Evolutionary conservation across 2,888 invertebrate genomes (phyloP).

Genomic region (Hypomecis atomaria): DNA sequence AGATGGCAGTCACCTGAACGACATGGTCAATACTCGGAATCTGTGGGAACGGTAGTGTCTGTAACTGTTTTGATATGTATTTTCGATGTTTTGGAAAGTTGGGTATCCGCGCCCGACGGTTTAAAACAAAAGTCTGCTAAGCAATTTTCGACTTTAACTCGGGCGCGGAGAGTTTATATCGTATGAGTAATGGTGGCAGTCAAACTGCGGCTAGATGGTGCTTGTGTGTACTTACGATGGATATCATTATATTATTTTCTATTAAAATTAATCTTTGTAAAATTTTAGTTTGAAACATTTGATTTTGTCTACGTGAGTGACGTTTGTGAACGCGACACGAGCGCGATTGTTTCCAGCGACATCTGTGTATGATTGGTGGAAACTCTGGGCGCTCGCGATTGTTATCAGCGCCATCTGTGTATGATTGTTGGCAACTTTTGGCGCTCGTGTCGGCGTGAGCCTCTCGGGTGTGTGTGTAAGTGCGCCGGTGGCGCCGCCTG

Average conservation of each 20-base stretch:
- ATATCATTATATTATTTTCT: slow-evolving; percentile 71
- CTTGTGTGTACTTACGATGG: slow-evolving; percentile 82
- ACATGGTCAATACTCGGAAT: slow-evolving; percentile 44
- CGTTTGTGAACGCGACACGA: slow-evolving; percentile 56
- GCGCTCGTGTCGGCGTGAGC: slow-evolving; percentile 49
- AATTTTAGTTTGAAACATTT: slow-evolving; percentile 66
- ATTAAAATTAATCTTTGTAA: slow-evolving; percentile 59
- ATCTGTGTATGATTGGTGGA: slow-evolving; percentile 41
- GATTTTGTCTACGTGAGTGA: slow-evolving; percentile 29
- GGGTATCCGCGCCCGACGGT: slow-evolving; percentile 48
- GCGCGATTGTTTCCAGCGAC: slow-evolving; percentile 42
- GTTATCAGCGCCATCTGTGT: slow-evolving; percentile 46
- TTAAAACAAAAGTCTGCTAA: slow-evolving; percentile 48
- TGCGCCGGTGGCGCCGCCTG: slow-evolving; percentile 33
- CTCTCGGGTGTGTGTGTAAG: slow-evolving; percentile 46
- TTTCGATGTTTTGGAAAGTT: slow-evolving; percentile 48
- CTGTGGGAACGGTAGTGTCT: slow-evolving; percentile 48
- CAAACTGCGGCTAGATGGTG: slow-evolving; percentile 77
- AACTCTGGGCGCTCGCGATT: slow-evolving; percentile 45
- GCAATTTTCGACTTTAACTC: slow-evolving; percentile 50
- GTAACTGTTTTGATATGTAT: slow-evolving; percentile 48
- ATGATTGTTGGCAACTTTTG: slow-evolving; percentile 40
- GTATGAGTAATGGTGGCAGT: slow-evolving; percentile 68
- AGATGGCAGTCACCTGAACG: slow-evolving; percentile 40
- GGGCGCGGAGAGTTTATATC: slow-evolving; percentile 57